Base-by-base conservation (phyloP, 2,797 vertebrate genomes). In the Pterois miles region DNA sequence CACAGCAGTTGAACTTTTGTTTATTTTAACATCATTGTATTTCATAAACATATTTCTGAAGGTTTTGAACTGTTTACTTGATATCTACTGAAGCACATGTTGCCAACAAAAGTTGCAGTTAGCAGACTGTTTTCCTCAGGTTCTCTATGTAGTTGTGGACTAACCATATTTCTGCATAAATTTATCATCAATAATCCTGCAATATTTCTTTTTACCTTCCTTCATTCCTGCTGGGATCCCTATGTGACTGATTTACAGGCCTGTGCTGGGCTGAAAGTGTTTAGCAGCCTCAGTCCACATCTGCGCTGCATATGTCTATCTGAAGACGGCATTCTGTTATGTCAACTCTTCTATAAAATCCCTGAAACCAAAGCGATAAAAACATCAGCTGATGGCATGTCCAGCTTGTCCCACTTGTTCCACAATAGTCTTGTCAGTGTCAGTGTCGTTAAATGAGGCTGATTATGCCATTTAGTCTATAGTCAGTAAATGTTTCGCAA, bases 291-390 rank as follows among this genome's bases (percentile, higher is more conserved):
- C 7, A 16, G 14, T 11, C 18, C 56, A 78, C 86, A 82, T 84
- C 80, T 89, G 83, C 38, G 5, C 6, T 20, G n/a, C 68, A 80
- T 46, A 8, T 72, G 72, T 57, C 52, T 60, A 3, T 59, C 27
- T 57, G 14, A 27, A 69, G 12, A 64, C 53, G 18, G 53, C 62
- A 3, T 57, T 75, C 22, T 27, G 25, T 54, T 63, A 9, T 66
- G 12, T 52, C 36, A 27, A 62, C 29, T 12, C 23, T 25, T 74
- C n/a, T 46, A 11, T 10, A 25, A 65, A 36, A 78, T 79, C 46
- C 5, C 12, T 27, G 8, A 56, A 34, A 33, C 5, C n/a, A 64
- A 29, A 27, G 3, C 58, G 36, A 56, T 6, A 36, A 23, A 43
- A 72, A 22, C 53, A 74, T 65, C 59, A 65, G 60, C 10, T 18